phyloP scores from a whole-genome alignment of 1,140 invertebrate genomes.

The Dreissena polymorpha region DNA sequence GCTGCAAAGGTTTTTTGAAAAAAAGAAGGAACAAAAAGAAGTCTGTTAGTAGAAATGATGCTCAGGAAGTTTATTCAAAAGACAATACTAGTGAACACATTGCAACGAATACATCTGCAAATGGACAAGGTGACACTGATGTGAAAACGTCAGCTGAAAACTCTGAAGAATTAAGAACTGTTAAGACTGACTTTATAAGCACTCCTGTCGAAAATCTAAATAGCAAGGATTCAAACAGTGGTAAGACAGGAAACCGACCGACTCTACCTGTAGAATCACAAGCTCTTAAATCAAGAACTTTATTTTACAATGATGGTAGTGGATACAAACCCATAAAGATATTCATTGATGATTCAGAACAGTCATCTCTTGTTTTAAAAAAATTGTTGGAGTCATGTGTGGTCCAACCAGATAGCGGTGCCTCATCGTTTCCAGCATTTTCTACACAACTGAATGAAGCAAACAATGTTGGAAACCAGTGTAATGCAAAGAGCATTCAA shows the following conservation, averaged over 20 bases:
- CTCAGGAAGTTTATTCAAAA: too few relatives aligned
- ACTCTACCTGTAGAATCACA: background rate
- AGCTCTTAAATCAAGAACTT: constrained; percentile 12
- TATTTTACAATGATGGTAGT: constrained; percentile 37
- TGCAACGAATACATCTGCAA: too few relatives aligned
- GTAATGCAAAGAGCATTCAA: background rate
- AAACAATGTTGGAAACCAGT: background rate
- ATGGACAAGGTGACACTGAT: background rate
- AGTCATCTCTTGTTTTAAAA: constrained; percentile 35
- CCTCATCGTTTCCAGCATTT: background rate
- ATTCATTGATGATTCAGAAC: constrained; percentile 44
- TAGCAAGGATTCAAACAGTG: background rate
- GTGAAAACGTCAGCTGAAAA: background rate
- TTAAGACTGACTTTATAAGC: background rate
- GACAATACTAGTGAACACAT: too few relatives aligned
- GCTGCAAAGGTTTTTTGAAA: background rate
- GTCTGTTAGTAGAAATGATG: too few relatives aligned
- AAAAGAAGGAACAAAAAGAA: background rate
- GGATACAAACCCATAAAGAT: constrained; percentile 40
- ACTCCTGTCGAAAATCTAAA: background rate
- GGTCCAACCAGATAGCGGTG: background rate
- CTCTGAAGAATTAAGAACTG: too few relatives aligned
- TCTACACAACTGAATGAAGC: background rate
- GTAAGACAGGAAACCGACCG: background rate
- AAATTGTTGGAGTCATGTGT: constrained; percentile 23